phyloP scores from a whole-genome alignment of 2,888 invertebrate genomes.

The Odontothrips loti region DNA sequence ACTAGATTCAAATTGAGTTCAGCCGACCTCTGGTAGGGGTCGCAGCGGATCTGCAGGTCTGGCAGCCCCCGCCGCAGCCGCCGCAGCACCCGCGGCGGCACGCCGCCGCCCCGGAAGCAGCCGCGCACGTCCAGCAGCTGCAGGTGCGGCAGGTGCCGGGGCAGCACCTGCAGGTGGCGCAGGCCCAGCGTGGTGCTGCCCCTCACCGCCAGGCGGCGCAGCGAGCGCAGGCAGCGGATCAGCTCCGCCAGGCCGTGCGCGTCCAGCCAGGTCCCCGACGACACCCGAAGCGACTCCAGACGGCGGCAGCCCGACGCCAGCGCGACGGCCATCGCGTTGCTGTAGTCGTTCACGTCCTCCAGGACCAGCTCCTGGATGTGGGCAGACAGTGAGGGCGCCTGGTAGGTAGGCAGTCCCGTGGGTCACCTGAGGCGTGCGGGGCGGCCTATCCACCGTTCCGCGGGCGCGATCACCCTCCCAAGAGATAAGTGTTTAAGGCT shows the following conservation, averaged over 20 bases:
- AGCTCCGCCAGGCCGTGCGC: neutral
- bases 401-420: too few species aligned
- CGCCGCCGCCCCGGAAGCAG: neutral
- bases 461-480: too few species aligned
- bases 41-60: neutral
- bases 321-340: constrained; percentile 1
- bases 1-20: too few species aligned
- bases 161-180: constrained; percentile 24
- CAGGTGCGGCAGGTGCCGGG: neutral
- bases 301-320: neutral
- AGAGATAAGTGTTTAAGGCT: too few species aligned
- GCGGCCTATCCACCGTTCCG: too few species aligned
- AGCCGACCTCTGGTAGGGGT: neutral
- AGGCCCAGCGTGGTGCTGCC: constrained; percentile 12
- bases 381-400: neutral
- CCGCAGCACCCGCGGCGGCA: neutral
- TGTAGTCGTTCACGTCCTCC: constrained; percentile 4
- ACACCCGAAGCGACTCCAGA: neutral
- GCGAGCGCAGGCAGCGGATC: neutral
- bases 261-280: constrained; percentile 4
- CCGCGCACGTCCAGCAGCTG: constrained; percentile 6
- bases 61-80: constrained; percentile 7
- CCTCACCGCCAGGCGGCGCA: neutral
- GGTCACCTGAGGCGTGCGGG: too few species aligned
- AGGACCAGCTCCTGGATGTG: neutral